Evolutionary conservation across 2,113 vertebrate species (phyloP).

Genomic region (Isurus oxyrinchus): DNA sequence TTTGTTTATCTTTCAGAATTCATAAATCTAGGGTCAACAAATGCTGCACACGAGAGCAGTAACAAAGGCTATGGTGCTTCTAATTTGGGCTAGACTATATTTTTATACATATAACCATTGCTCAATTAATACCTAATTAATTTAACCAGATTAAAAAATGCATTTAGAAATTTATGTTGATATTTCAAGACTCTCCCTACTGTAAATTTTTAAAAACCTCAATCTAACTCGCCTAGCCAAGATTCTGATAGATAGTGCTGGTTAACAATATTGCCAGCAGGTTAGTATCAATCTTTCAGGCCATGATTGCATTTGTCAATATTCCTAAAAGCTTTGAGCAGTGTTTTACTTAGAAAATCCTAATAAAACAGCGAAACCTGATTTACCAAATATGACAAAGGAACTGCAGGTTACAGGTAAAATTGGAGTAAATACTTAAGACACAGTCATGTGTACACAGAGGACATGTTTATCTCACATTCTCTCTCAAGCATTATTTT

Average conservation of each 20-base stretch:
- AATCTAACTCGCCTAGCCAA: neutral
- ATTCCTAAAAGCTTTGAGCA: neutral
- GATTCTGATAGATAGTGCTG: neutral
- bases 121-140: neutral
- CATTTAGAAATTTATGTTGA: neutral
- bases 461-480: too few species aligned
- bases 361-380: neutral
- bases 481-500: neutral
- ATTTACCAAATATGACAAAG: neutral
- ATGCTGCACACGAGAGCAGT: neutral
- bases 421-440: neutral
- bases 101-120: neutral
- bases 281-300: neutral
- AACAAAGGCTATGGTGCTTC: neutral
- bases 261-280: neutral
- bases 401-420: neutral
- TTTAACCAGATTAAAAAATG: neutral
- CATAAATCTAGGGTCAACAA: neutral
- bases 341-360: constrained; percentile 3
- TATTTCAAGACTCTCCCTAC: neutral
- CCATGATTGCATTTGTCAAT: neutral
- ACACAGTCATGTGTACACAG: neutral
- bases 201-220: neutral
- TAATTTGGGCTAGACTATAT: neutral
- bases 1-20: neutral